Base-by-base conservation (phyloP, 2,888 invertebrate species). In the Diadegma fenestrale region DNA sequence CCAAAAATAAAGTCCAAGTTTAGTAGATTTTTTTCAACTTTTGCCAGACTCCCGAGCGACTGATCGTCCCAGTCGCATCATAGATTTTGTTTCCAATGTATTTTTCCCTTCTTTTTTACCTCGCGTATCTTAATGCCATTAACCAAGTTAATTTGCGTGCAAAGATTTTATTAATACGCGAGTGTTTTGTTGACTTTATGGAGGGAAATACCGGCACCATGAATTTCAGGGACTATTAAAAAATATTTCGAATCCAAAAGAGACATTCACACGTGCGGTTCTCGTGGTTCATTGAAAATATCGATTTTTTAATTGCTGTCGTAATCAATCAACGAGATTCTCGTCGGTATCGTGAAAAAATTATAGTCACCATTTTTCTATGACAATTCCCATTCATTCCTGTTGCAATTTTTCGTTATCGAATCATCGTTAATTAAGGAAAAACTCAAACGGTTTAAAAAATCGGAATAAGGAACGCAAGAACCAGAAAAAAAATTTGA, bases 101-200 rank as follows among this genome's bases (percentile, higher is more conserved):
- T 68, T n/a, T 41, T 48, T 64, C 30, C 8, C 2, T 17, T 73
- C 68, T 41, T 61, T 78, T 71, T 51, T 33, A 2, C 12, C 48
- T 83, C 69, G 73, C 69, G 73, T 76, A 77, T 77, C 58, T 85
- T 64, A 80, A 71, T 41, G 85, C 79, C 66, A 82, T 76, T 86
- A 80, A 71, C 17, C 10, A 48, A 41, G 37, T 79, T 61, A 61
- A 82, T 71, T 77, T 26, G 61, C n/a, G n/a, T 26, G 61, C n/a
- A 8, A 82, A 63, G 30, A 75, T 72, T 64, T 72, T 30, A 37
- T 63, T 41, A 43, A 45, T 54, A 26, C 48, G 14, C 17, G 8
- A 37, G 45, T 19, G 22, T 33, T 48, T 54, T 26, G 77, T 30
- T 26, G 71, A 30, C 22, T 43, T 45, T 19, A 37, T 19, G 7